These are phyloP conservation scores for Maniola jurtina DNA, from an alignment of 1,140 invertebrate genomes.

Conservation along the genomic window DNA sequence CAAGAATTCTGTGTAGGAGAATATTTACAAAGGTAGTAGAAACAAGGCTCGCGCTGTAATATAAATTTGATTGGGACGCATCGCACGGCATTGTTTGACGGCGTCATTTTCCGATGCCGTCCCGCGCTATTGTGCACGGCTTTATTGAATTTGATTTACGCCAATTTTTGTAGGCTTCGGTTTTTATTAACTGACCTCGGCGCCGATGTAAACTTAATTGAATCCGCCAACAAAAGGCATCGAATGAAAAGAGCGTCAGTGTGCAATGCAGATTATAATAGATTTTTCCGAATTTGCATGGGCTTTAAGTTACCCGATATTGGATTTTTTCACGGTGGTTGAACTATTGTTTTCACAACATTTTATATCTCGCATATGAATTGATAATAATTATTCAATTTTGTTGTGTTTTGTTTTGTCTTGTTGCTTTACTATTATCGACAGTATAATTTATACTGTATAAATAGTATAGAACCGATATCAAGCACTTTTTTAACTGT, in stretches of 20 bases:
- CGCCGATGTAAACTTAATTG: slow-evolving; percentile 78
- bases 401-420: no score
- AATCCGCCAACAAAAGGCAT: slow-evolving; percentile 75
- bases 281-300: slow-evolving; percentile 76
- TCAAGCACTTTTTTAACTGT: neutral
- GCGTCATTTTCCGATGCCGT: slow-evolving; percentile 66
- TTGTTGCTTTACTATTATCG: no score
- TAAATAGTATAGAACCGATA: neutral
- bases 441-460: no score
- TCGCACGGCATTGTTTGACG: slow-evolving; percentile 55
- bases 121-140: slow-evolving; percentile 62
- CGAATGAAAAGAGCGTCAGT: slow-evolving; percentile 76
- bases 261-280: slow-evolving; percentile 78
- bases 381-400: neutral
- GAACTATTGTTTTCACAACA: slow-evolving; percentile 62
- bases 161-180: slow-evolving; percentile 77
- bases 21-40: neutral
- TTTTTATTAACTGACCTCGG: slow-evolving; percentile 78
- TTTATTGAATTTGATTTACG: slow-evolving; percentile 79
- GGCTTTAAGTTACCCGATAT: slow-evolving; percentile 72
- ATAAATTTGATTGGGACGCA: slow-evolving; percentile 49
- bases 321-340: slow-evolving; percentile 68
- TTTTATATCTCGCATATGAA: slow-evolving; percentile 35
- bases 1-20: no score
- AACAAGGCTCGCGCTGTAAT: slow-evolving; percentile 29